A percentile compares a stretch with the other conserved stretches of the same genome.
Evolutionary conservation across 1,140 invertebrate species (phyloP).

Genomic region (Pseudachorutes palmiensis): DNA sequence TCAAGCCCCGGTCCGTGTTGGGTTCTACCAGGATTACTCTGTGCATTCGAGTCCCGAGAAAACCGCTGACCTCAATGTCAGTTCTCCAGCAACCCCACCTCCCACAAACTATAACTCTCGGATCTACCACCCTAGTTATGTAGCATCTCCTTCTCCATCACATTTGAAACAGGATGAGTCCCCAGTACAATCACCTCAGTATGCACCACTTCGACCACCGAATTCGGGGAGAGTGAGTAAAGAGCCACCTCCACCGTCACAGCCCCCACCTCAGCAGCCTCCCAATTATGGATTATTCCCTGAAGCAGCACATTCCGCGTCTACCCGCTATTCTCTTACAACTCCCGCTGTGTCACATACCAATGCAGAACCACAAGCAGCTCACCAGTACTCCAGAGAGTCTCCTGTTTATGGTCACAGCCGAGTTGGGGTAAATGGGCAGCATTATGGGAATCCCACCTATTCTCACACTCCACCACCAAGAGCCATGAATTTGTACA

Average conservation of each 20-base stretch:
- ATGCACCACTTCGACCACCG: neutral
- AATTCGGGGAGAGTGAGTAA: neutral
- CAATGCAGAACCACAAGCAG: slow-evolving; percentile 12
- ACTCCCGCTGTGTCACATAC: neutral
- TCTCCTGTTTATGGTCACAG: neutral
- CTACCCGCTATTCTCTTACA: neutral
- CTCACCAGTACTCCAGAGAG: slow-evolving; percentile 14
- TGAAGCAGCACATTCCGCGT: neutral
- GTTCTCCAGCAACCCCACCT: slow-evolving; percentile 29
- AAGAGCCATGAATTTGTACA: slow-evolving; percentile 31
- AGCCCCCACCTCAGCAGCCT: slow-evolving; percentile 11
- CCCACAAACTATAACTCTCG: slow-evolving; percentile 4
- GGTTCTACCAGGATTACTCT: slow-evolving; percentile 37
- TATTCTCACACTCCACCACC: slow-evolving; percentile 17
- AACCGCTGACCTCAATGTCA: slow-evolving; percentile 22
- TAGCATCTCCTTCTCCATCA: neutral
- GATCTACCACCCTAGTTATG: neutral
- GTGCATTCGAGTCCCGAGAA: slow-evolving; percentile 38
- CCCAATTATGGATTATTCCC: neutral
- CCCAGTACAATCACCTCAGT: slow-evolving; percentile 8
- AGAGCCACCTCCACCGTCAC: slow-evolving; percentile 1
- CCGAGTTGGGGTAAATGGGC: neutral
- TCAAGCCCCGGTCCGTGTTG: slow-evolving; percentile 31
- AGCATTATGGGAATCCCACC: slow-evolving; percentile 7
- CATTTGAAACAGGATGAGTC: slow-evolving; percentile 2